A percentile compares a stretch with the other conserved stretches of the same genome.
These are phyloP conservation scores for Lutraria rhynchaena DNA, from an alignment of 1,140 invertebrate species.

Conservation along the genomic window DNA sequence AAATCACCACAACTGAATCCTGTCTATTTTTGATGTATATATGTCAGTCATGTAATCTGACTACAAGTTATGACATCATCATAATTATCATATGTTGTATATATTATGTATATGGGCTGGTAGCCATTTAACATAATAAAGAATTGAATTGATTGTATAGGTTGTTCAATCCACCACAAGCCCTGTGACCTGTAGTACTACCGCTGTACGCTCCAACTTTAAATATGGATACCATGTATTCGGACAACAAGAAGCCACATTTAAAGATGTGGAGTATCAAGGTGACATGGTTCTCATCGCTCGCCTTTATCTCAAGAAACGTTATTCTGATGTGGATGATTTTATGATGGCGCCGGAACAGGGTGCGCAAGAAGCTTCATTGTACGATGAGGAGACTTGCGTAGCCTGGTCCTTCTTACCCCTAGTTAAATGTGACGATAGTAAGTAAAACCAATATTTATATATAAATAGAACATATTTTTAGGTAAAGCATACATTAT, in stretches of 20 bases:
- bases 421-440: conserved; percentile 68
- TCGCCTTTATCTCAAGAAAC: conserved; percentile 73
- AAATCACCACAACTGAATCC: too few relatives aligned
- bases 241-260: conserved; percentile 80
- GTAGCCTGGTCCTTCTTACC: conserved; percentile 79
- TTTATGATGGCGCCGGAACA: conserved; percentile 63
- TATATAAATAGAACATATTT: too few relatives aligned
- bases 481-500: too few relatives aligned
- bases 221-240: conserved; percentile 80
- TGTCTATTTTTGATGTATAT: too few relatives aligned
- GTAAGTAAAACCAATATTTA: too few relatives aligned
- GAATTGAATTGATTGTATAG: conserved; percentile 63
- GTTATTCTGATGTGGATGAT: conserved; percentile 59
- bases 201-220: conserved; percentile 78
- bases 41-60: too few relatives aligned
- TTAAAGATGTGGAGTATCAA: conserved; percentile 75
- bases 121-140: too few relatives aligned
- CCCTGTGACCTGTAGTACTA: conserved; percentile 79
- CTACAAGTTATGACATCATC: too few relatives aligned
- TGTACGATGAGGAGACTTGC: conserved; percentile 76
- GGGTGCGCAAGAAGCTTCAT: conserved; percentile 58
- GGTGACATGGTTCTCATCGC: conserved; percentile 79
- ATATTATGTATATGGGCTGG: too few relatives aligned
- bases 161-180: conserved; percentile 79
- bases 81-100: background rate